Conservation (phyloP, 1,140 invertebrate genomes). For the Drosophila sturtevanti region DNA sequence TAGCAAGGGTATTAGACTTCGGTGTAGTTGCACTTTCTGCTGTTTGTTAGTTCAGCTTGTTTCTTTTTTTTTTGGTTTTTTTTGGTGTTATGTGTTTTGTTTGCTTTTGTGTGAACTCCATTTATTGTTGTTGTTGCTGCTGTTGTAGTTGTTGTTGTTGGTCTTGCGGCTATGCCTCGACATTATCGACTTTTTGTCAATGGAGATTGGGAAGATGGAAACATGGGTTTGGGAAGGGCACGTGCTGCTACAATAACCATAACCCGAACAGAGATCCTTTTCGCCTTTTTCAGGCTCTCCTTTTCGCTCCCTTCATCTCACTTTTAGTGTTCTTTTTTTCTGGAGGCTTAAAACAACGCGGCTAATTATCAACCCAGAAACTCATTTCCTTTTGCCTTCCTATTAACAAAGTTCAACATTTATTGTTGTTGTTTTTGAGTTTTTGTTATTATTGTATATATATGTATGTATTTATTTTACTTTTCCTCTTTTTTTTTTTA, state of each 20-base stretch:
- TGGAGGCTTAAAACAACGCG: slow-evolving; percentile 47
- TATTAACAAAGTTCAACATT: slow-evolving; percentile 72
- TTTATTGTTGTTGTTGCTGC: slow-evolving; percentile 1
- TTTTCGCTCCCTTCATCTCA: background rate
- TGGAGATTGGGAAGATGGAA: slow-evolving; percentile 10
- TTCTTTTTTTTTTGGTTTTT: slow-evolving; percentile 6
- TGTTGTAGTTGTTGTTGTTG: slow-evolving; percentile 37
- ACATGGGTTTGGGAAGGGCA: slow-evolving; percentile 34
- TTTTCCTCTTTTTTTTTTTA: no score
- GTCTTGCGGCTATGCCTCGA: slow-evolving; percentile 58
- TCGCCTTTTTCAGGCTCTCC: background rate
- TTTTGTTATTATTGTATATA: background rate
- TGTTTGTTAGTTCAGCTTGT: background rate
- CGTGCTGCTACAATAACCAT: slow-evolving; percentile 50
- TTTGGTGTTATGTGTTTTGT: background rate
- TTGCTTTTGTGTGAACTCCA: background rate
- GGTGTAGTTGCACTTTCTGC: background rate
- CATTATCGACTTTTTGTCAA: slow-evolving; percentile 67
- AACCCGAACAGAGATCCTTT: slow-evolving; percentile 40
- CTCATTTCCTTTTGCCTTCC: slow-evolving; percentile 59
- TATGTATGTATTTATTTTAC: background rate
- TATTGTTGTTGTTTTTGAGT: slow-evolving; percentile 60
- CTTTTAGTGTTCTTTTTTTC: slow-evolving; percentile 21
- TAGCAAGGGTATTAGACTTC: no score
- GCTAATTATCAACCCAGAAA: slow-evolving; percentile 67